A percentile compares a stretch with the other conserved stretches of the same genome.
Evolutionary conservation across 1,140 invertebrate species (phyloP).

Genomic region (Harpegnathos saltator): DNA sequence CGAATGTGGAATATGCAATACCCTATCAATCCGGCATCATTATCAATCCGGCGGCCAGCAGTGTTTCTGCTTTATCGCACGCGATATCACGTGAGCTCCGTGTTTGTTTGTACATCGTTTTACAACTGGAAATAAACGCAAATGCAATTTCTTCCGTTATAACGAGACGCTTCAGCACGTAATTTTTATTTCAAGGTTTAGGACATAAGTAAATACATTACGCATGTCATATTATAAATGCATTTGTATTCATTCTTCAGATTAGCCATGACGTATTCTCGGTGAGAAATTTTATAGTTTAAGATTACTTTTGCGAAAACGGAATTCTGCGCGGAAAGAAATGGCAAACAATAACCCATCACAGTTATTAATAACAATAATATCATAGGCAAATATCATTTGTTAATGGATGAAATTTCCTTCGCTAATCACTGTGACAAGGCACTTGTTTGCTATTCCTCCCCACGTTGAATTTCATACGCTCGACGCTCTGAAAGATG

Average conservation of each 20-base stretch:
- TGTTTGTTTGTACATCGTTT: neutral
- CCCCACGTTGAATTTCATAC: too few relatives aligned
- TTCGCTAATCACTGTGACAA: neutral
- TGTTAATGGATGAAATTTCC: neutral
- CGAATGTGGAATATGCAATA: conserved; percentile 11
- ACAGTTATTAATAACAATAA: neutral
- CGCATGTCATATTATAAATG: too few relatives aligned
- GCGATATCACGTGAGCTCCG: neutral
- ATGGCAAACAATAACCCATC: too few relatives aligned
- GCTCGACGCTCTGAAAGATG: neutral
- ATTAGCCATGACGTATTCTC: too few relatives aligned
- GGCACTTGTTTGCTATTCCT: too few relatives aligned
- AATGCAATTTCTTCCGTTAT: neutral
- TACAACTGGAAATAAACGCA: neutral
- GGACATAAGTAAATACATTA: too few relatives aligned
- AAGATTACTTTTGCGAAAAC: too few relatives aligned
- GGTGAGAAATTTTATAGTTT: too few relatives aligned
- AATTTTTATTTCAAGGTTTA: neutral
- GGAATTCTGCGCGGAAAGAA: too few relatives aligned
- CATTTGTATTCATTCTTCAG: too few relatives aligned
- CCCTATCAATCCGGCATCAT: conserved; percentile 37
- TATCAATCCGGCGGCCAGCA: conserved; percentile 30
- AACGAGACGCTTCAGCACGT: neutral
- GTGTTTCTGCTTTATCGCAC: conserved; percentile 16
- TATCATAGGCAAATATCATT: neutral